phyloP scores from a whole-genome alignment of 2,113 vertebrate genomes.

The Sinosuthora webbiana region DNA sequence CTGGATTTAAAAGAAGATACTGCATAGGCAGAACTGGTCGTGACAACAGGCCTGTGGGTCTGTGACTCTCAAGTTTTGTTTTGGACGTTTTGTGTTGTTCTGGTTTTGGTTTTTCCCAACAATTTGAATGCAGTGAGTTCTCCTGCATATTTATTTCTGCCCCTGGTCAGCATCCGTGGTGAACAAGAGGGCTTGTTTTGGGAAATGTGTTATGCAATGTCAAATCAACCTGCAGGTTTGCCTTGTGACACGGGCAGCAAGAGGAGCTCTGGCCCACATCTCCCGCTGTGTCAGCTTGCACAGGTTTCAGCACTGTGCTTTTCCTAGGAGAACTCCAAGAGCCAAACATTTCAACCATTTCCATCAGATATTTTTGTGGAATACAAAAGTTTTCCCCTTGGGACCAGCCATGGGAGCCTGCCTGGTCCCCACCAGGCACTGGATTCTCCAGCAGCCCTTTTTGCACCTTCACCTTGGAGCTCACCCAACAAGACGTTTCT shows the following conservation, averaged over 20 bases:
- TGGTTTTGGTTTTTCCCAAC: neutral
- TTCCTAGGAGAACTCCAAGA: neutral
- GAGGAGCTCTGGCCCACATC: neutral
- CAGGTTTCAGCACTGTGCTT: neutral
- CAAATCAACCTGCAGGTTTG: neutral
- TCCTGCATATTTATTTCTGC: neutral
- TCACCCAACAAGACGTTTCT: neutral
- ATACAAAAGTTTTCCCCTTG: neutral
- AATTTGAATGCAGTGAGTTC: neutral
- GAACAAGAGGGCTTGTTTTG: neutral
- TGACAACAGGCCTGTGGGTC: neutral
- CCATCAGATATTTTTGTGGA: neutral
- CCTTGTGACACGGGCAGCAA: neutral
- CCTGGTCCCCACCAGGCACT: neutral
- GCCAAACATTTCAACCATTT: neutral
- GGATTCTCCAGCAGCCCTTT: neutral
- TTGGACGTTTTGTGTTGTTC: neutral
- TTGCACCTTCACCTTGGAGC: neutral
- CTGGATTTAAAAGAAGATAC: slow-evolving; percentile 6
- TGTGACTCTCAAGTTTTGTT: neutral
- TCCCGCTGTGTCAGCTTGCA: neutral
- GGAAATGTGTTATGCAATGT: neutral
- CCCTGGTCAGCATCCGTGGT: neutral
- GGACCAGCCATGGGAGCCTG: neutral
- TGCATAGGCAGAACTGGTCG: neutral